Conservation (phyloP, 2,888 invertebrate genomes). For the Leptinotarsa peninsularis region DNA sequence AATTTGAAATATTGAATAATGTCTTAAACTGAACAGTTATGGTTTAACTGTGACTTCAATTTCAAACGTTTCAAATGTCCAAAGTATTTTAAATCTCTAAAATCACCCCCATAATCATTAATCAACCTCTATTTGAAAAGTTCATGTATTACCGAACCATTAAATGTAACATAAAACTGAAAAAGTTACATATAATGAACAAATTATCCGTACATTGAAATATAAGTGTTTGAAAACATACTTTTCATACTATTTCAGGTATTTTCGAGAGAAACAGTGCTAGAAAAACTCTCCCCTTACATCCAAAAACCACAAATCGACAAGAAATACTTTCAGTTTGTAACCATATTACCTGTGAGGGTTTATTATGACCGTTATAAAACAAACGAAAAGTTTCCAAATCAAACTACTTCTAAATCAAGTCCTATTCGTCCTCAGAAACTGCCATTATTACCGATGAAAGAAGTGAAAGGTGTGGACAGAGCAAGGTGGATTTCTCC, state of each 20-base stretch:
- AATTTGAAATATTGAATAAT: too few relatives aligned
- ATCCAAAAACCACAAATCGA: constrained; percentile 41
- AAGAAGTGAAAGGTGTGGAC: constrained; percentile 42
- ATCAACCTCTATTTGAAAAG: too few relatives aligned
- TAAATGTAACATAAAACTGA: too few relatives aligned
- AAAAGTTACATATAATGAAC: too few relatives aligned
- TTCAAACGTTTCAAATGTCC: too few relatives aligned
- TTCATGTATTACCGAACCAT: too few relatives aligned
- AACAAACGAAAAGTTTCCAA: not conserved
- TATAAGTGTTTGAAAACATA: not conserved
- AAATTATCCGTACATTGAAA: not conserved
- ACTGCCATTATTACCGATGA: constrained; percentile 40
- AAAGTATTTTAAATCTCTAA: too few relatives aligned
- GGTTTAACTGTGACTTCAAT: too few relatives aligned
- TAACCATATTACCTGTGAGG: constrained; percentile 56
- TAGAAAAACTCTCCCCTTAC: constrained; percentile 43
- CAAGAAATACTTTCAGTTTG: constrained; percentile 30
- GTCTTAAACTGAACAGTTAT: too few relatives aligned
- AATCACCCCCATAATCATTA: too few relatives aligned
- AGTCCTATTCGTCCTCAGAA: constrained; percentile 24
- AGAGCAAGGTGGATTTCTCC: constrained; percentile 42
- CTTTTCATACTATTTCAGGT: constrained; percentile 1
- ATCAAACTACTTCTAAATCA: not conserved
- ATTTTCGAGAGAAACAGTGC: constrained; percentile 18
- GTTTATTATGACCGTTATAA: constrained; percentile 52